Percentiles rank a stretch among this genome's conserved stretches.
These are phyloP conservation scores for Equus przewalskii DNA, from an alignment of 2,113 vertebrate genomes.

Conservation along the genomic window DNA sequence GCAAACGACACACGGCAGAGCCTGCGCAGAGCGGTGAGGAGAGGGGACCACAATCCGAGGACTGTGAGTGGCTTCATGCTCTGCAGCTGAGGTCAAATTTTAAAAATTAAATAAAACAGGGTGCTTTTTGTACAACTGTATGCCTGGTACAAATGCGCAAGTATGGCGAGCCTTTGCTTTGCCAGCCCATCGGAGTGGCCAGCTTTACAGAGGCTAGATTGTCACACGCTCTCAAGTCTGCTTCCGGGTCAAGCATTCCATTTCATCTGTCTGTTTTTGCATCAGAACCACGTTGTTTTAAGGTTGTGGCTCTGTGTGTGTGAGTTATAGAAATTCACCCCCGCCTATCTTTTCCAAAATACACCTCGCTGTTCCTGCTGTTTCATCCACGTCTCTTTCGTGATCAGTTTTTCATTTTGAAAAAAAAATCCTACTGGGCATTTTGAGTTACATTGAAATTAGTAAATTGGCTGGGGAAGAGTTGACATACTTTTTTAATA, in stretches of 20 bases:
- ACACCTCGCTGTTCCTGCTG: neutral
- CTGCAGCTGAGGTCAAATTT: neutral
- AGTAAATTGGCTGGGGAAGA: neutral
- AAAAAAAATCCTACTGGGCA: neutral
- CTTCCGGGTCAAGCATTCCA: neutral
- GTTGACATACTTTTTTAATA: neutral
- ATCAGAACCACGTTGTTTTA: neutral
- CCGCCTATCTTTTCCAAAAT: neutral
- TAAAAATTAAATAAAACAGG: neutral
- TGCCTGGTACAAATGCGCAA: neutral
- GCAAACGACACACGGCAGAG: neutral
- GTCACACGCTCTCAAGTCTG: neutral
- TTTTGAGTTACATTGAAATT: slow-evolving; percentile 1
- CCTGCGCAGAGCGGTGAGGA: too few species aligned
- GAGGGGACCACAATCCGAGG: too few species aligned
- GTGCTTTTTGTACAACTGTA: neutral
- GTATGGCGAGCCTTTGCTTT: neutral
- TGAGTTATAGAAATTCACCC: neutral
- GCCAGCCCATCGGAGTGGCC: neutral
- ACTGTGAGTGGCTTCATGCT: neutral
- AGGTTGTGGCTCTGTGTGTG: neutral
- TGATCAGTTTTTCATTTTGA: slow-evolving; percentile 4
- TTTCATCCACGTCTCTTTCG: neutral
- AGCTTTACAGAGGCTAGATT: neutral
- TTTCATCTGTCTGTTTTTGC: neutral